Conservation (phyloP, 2,797 vertebrate species). For the Natrix natrix region DNA sequence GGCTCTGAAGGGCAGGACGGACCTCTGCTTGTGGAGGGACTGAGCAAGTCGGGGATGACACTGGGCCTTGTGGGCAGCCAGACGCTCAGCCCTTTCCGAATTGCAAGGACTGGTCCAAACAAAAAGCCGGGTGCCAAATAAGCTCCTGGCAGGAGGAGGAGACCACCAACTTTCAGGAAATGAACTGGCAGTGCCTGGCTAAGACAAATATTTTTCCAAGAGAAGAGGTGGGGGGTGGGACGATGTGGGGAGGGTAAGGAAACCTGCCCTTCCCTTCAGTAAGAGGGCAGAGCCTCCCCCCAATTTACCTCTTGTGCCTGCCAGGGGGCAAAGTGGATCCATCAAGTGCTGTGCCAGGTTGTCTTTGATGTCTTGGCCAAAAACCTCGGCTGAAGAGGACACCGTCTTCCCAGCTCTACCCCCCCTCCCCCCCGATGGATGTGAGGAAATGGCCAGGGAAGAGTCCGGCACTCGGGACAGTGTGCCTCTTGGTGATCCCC, state of each 20-base stretch:
- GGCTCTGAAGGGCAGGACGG: no score
- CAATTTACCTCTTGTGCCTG: not conserved
- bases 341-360: not conserved
- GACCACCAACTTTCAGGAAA: not conserved
- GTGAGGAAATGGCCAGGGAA: not conserved
- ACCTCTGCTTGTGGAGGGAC: not conserved
- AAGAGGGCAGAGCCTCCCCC: not conserved
- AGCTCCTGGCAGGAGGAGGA: not conserved
- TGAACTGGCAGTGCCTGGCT: not conserved
- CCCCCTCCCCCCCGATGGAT: not conserved
- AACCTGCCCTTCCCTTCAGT: accelerated
- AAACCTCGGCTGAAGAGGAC: not conserved
- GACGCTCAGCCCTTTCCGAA: not conserved
- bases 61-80: not conserved
- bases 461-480: not conserved
- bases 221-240: not conserved
- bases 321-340: not conserved
- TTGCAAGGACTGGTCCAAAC: not conserved
- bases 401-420: accelerated
- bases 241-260: accelerated
- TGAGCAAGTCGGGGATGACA: not conserved
- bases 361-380: not conserved
- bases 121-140: no score
- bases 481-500: not conserved
- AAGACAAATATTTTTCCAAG: not conserved